Base-by-base conservation (phyloP, 2,113 vertebrate genomes). In the Hucho hucho region DNA sequence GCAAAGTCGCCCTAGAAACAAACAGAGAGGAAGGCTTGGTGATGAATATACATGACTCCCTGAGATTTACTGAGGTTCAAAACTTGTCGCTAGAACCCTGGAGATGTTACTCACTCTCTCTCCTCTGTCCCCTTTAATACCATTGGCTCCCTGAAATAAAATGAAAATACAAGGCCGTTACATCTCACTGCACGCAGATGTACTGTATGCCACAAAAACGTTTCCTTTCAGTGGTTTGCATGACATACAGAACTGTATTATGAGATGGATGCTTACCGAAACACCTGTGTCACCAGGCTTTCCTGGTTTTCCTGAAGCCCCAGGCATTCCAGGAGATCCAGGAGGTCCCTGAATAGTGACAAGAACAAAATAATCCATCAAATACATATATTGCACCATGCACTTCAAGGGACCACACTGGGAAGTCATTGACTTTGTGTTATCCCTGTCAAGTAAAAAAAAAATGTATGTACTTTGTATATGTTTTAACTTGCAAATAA, bases 61-160 rank as follows among this genome's bases (percentile, higher is more conserved):
- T 59, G 58, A 59, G 58, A 53, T 53, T 53, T 5, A 53, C 49
- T 53, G 2, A 1, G 58, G 16, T 61, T 43, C 9, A 43, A 11
- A 43, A 43, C 9, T 1, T 43, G 37, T 4, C 4, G 49, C 16
- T 7, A 29, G 24, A 26, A 64, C 22, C 9, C 3, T 64, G 6
- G 1, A 22, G 9, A 16, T 56, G 37, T 81, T 82, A 96, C 98
- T 95, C 93, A 99, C 98, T 84, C 98, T 92, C 76, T 99, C 98
- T 59, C 98, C 98, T 77, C 95, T 98, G 88, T 99, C 98, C 92
- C 98, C 98, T 80, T 97, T 98, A 53, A 91, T 81, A 69, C 98
- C 98, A 25, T 83, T 65, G 25, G 87, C 0, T 63, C 97, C 98
- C 97, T 98, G 77, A 83, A 94, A 85, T 47, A 87, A 94, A 80